phyloP scores from a whole-genome alignment of 2,888 invertebrate species.

The Ophioninae sp. region DNA sequence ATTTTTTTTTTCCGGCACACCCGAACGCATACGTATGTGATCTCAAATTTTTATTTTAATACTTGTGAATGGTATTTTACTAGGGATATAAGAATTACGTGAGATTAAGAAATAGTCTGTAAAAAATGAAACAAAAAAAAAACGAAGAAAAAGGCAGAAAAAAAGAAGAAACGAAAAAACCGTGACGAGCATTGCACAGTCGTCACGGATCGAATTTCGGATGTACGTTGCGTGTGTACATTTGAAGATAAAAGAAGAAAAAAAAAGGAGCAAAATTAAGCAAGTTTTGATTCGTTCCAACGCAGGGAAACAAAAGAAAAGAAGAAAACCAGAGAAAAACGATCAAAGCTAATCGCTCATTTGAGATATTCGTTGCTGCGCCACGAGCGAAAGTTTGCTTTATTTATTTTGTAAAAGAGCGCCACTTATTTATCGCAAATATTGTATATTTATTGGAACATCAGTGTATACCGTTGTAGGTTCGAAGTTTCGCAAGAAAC shows the following conservation, averaged over 20 bases:
- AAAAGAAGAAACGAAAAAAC: constrained; percentile 14
- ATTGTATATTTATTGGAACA: constrained; percentile 58
- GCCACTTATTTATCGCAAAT: constrained; percentile 39
- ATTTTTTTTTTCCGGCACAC: neutral
- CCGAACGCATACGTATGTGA: constrained; percentile 53
- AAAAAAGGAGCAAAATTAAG: neutral
- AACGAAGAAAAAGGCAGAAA: constrained; percentile 6
- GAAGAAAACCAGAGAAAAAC: neutral
- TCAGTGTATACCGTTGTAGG: constrained; percentile 26
- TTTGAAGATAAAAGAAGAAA: constrained; percentile 8
- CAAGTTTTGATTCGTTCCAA: neutral
- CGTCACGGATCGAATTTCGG: constrained; percentile 10
- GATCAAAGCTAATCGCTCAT: neutral
- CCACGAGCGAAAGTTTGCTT: constrained; percentile 35
- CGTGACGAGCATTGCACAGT: constrained; percentile 15
- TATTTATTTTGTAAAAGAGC: constrained; percentile 57
- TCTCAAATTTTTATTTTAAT: constrained; percentile 70
- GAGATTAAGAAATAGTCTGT: constrained; percentile 28
- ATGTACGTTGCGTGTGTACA: constrained; percentile 27
- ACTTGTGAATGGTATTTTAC: constrained; percentile 67
- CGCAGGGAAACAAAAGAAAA: neutral
- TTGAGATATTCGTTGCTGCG: neutral
- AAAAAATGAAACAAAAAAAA: constrained; percentile 25
- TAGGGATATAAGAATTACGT: constrained; percentile 59
- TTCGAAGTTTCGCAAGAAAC: constrained; percentile 32